These are phyloP conservation scores for Pseudococcus longispinus DNA, from an alignment of 2,888 invertebrate species.

Conservation along the genomic window DNA sequence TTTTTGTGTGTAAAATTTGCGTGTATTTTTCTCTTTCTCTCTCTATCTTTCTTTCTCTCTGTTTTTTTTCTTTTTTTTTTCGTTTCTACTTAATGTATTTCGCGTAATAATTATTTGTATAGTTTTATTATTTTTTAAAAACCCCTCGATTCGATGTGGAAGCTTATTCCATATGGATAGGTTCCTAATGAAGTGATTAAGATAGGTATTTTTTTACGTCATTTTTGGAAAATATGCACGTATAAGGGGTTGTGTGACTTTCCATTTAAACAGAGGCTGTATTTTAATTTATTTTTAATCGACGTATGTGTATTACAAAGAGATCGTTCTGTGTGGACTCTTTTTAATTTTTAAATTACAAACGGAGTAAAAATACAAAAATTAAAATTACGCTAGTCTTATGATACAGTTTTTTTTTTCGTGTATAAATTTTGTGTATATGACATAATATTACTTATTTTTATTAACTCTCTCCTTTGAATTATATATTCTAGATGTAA, in stretches of 20 bases:
- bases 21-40: background rate
- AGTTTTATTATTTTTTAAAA: constrained; percentile 21
- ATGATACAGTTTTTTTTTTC: background rate
- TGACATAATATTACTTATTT: background rate
- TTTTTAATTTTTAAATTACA: background rate
- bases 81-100: constrained; percentile 18
- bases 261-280: constrained; percentile 40
- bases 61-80: background rate
- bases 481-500: background rate
- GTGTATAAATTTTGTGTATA: constrained; percentile 18
- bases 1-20: constrained; percentile 31
- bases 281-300: constrained; percentile 46
- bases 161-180: background rate
- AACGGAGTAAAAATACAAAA: constrained; percentile 36
- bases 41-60: too few relatives aligned
- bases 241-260: constrained; percentile 25
- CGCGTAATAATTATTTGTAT: constrained; percentile 1
- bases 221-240: constrained; percentile 15
- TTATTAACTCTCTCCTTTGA: constrained; percentile 15
- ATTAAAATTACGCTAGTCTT: constrained; percentile 44
- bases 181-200: constrained; percentile 18
- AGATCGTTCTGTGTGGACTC: constrained; percentile 23
- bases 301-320: background rate
- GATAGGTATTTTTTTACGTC: background rate
- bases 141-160: constrained; percentile 29